phyloP scores from a whole-genome alignment of 2,797 vertebrate genomes.

The Muraenolepis orangiensis region DNA sequence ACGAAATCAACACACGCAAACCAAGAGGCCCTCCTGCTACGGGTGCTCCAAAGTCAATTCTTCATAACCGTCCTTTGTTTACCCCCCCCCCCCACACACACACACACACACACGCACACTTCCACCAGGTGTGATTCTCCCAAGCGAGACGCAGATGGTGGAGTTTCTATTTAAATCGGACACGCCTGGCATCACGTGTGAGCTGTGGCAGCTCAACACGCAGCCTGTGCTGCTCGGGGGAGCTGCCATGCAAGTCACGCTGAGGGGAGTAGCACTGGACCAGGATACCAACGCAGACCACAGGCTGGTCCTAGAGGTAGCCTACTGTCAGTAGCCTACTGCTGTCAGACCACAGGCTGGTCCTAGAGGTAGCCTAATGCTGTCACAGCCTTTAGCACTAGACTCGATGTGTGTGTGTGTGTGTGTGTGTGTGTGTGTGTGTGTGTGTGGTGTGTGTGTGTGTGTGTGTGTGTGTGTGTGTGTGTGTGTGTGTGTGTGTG shows the following conservation, averaged over 20 bases:
- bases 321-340: background rate
- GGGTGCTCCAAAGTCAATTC: background rate
- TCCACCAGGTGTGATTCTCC: slow-evolving; percentile 80
- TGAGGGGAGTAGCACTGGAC: slow-evolving; percentile 80
- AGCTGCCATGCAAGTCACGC: slow-evolving; percentile 79
- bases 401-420: background rate
- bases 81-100: slow-evolving; percentile 20
- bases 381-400: background rate
- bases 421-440: no score
- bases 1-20: background rate
- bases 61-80: background rate
- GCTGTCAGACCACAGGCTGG: background rate
- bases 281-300: slow-evolving; percentile 74
- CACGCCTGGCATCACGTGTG: slow-evolving; percentile 77
- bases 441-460: slow-evolving; percentile 16
- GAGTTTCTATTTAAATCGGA: slow-evolving; percentile 83
- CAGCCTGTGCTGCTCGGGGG: slow-evolving; percentile 85
- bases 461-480: slow-evolving; percentile 23
- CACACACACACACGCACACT: no score
- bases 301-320: slow-evolving; percentile 80
- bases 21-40: background rate
- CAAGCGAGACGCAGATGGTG: slow-evolving; percentile 72
- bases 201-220: slow-evolving; percentile 86
- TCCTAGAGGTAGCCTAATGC: background rate
- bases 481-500: background rate